Base-by-base conservation (phyloP, 2,797 vertebrate genomes). In the Muscicapa comitata region DNA sequence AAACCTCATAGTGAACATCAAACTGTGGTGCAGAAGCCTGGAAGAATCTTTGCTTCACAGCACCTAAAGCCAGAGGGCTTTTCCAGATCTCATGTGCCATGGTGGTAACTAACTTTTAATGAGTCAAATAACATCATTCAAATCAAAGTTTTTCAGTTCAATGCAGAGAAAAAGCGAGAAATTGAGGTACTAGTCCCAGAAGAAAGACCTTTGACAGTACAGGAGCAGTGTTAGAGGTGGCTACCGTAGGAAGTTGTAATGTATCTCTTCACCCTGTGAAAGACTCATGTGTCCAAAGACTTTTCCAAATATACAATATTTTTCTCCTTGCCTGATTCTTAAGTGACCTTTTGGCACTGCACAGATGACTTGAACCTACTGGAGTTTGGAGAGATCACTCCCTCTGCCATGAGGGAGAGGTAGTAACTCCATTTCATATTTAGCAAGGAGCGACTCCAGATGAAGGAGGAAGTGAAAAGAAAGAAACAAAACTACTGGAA, bases 281-380 rank as follows among this genome's bases (percentile, higher is more conserved):
- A 63, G 15, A 53, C 7, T 7, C 1, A 6, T 0, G 0, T 13
- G 7, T 45, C 20, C 24, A 57, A 75, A 71, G 6, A 4, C 8
- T 61, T 59, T 70, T 31, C 3, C 1, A 70, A 79, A 75, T 3
- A 35, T 8, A 24, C 31, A 28, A 26, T 4, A 8, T 43, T 67
- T 51, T 71, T 43, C 17, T 84, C 11, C 16, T 68, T 53, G 17
- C 1, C 13, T 38, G 9, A 42, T 37, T 29, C 76, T 86, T 5
- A 7, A 29, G 19, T 50, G 26, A 35, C 28, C 19, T 88, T 67
- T 67, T 80, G 35, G 3, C 6, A 29, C 7, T 53, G 5, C 15
- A 26, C 0, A 1, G 1, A 1, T 48, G 28, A 55, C 11, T 9
- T 1, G 1, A 55, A 59, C 4, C 10, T 12, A 4, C 0, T 0